A percentile compares a stretch with the other conserved stretches of the same genome.
These are phyloP conservation scores for Drosophila tanythrix DNA, from an alignment of 2,888 invertebrate genomes.

Conservation along the genomic window DNA sequence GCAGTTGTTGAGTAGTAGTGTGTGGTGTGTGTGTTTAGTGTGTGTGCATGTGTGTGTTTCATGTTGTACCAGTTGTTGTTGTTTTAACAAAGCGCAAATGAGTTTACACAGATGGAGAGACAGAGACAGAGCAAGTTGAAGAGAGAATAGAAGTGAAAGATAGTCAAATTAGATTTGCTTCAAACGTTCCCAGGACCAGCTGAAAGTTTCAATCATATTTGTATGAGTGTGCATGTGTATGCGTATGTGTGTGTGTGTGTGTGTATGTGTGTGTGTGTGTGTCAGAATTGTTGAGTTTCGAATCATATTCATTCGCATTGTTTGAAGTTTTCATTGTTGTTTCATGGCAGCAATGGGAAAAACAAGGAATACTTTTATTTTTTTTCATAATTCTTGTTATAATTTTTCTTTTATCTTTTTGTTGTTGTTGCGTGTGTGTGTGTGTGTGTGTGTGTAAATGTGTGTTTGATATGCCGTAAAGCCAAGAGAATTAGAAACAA, in stretches of 20 bases:
- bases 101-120: constrained; percentile 28
- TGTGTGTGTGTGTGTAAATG: constrained; percentile 1
- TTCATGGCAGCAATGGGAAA: constrained; percentile 26
- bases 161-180: constrained; percentile 85
- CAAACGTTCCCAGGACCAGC: constrained; percentile 85
- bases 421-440: constrained; percentile 16
- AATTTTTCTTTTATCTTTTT: constrained; percentile 26
- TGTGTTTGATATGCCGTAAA: constrained; percentile 38
- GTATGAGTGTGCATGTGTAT: constrained; percentile 17
- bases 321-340: constrained; percentile 68
- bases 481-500: constrained; percentile 53
- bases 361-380: constrained; percentile 42
- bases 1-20: constrained; percentile 51
- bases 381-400: constrained; percentile 19
- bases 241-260: neutral
- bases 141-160: constrained; percentile 74
- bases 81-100: constrained; percentile 45
- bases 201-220: constrained; percentile 67
- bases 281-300: constrained; percentile 29
- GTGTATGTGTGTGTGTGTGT: constrained; percentile 1
- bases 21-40: constrained; percentile 21
- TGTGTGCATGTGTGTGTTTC: constrained; percentile 33
- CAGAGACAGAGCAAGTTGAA: constrained; percentile 47
- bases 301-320: constrained; percentile 67
- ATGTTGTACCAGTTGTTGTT: constrained; percentile 34